Base-by-base conservation (phyloP, 2,888 invertebrate genomes). In the Venusia cambrica region DNA sequence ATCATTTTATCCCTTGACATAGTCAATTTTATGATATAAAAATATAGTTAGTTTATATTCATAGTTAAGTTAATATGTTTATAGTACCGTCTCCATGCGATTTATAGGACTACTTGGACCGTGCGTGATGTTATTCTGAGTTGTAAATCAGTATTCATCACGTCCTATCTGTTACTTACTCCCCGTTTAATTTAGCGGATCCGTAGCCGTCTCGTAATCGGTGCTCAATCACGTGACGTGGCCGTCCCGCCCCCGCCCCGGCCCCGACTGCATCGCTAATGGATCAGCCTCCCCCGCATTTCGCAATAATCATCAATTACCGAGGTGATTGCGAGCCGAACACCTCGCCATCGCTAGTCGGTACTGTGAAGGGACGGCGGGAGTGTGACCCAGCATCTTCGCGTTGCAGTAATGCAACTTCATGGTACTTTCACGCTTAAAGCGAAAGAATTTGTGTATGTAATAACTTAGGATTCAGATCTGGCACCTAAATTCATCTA, bases 231-330 rank as follows among this genome's bases (percentile, higher is more conserved):
- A 58, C 38, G 57, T 57, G 58, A 54, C 54, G 51, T 51, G 47
- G 50, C 55, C 57, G 52, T 44, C 43, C 57, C 60, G 58, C 62
- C 64, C 52, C 50, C 58, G 52, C 50, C 15, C 17, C 15, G 19
- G 54, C 35, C 15, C 17, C 15, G 19, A 53, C 35, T 43, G 45
- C 45, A 41, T 45, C 57, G 51, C 51, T 63, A 63, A 63, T 60
- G 49, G 47, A 45, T 33, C 48, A 46, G 51, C 48, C 44, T 51
- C 62, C 58, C 58, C 64, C 65, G 57, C 65, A 51, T 70, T 72
- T 72, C 45, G 73, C 74, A 74, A 73, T 68, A 58, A 69, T 71
- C 76, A 70, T 77, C 74, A 68, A 70, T 74, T 69, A 68, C 55
- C 30, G 30, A 49, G 51, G 65, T 72, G 75, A 73, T 74, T 70